Evolutionary conservation across 2,797 vertebrate species (phyloP), one percentile per base, ranked within the genome.

Genomic region (Rhabdomys pumilio): DNA sequence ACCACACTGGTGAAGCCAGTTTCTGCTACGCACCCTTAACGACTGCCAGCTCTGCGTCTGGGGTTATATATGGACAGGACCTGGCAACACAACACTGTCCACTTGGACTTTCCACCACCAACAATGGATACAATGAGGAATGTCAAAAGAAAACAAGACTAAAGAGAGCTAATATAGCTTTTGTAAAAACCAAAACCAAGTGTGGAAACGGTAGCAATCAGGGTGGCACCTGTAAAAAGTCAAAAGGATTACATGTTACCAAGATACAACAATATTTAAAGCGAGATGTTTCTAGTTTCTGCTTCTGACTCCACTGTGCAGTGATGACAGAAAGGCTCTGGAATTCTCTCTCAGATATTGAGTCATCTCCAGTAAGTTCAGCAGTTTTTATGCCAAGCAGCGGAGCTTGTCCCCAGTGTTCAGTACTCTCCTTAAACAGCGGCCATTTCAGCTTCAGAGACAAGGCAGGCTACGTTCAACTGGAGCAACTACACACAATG

Each of bases 201-300:
- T 82, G 61, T 14, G 91, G 79, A 93, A 87, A 96, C 22, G 3
- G 53, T 67, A 92, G 72, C n/a, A 90, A 63, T 96, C 73, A 96
- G 67, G 47, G 77, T 75, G 73, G 61, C 4, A 87, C 24, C 73
- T 22, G 29, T 90, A 91, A 88, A 34, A 94, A 81, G 87, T 67
- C 55, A 75, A 84, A 94, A 95, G 59, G 57, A 88, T 0, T 61
- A 13, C 24, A 50, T 20, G 69, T 63, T 91, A 95, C 8, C 72
- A 63, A 67, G 38, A 95, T 94, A 34, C 94, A 96, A 50, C 47
- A 96, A 61, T 90, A 96, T 91, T 95, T 91, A 91, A 92, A 92
- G 82, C n/a, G 31, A 82, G 61, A 91, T 72, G 2, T 61, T 93
- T 72, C 59, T 65, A 92, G 85, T 93, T 29, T 96, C 76, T 90